Evolutionary conservation across 2,797 vertebrate genomes (phyloP).

Genomic region (Rhynchotus rufescens): DNA sequence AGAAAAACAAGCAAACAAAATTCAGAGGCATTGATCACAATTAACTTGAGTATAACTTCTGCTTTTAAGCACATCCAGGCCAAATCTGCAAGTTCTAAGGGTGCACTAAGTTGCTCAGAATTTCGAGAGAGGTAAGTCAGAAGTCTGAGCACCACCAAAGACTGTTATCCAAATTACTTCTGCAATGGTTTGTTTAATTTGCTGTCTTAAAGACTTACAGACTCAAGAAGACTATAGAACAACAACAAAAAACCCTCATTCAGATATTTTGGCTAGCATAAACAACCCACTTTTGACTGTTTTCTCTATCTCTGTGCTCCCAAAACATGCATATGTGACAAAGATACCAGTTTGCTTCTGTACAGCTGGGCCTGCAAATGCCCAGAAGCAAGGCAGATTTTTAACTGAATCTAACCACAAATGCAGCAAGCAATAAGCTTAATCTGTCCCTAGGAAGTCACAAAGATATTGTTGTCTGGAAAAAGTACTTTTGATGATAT

Average conservation of each 20-base stretch:
- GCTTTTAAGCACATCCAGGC: neutral
- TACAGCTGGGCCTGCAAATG: neutral
- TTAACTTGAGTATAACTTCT: neutral
- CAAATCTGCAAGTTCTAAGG: neutral
- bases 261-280: neutral
- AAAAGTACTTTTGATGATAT: neutral
- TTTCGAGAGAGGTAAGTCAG: neutral
- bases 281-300: neutral
- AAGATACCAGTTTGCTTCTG: neutral
- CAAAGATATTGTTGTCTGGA: neutral
- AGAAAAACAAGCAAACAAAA: conserved; percentile 20
- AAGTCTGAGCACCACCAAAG: neutral
- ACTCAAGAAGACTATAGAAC: neutral
- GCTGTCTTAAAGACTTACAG: neutral
- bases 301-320: neutral
- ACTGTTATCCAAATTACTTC: neutral
- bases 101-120: neutral
- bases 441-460: neutral
- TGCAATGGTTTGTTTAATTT: neutral
- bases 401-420: neutral
- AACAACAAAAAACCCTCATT: neutral
- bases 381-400: neutral
- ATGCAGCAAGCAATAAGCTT: neutral
- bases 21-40: neutral
- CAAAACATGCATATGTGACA: neutral